Base-by-base conservation (phyloP, 2,113 vertebrate species). In the Ceyx melanurus region DNA sequence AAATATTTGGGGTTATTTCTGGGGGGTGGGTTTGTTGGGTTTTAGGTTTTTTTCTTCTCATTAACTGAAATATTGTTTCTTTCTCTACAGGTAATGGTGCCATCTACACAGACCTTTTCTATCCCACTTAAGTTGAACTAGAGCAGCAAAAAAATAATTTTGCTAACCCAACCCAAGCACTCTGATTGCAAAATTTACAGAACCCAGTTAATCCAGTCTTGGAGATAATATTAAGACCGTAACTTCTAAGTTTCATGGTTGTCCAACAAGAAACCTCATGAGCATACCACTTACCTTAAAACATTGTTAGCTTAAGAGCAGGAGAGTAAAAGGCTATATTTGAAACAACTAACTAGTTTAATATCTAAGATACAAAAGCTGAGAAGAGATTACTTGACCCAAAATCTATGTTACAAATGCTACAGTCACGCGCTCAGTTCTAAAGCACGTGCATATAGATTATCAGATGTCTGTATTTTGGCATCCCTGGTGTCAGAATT, bases 391-490 rank as follows among this genome's bases (percentile, higher is more conserved):
- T 60, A 33, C 26, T 51, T 17, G 6, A 57, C 2, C 33, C 15
- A 42, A 50, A 10, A 21, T 14, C 14, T 17, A 7, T 0, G 1
- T 2, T 51, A 5, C 46, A 71, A 71, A 29, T 1, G 13, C 21
- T 43, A 50, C 62, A 45, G 35, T 40, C 37, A 40, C 0, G 0
- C 14, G 40, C 31, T 1, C 23, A 70, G 4, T 8, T 31, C 11
- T 37, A 35, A 81, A 80, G 54, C 35, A 13, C 0, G 0, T 10
- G 16, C 29, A 70, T 12, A 8, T 16, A 75, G 54, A 16, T 76
- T 54, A 76, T 90, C 3, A 48, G 6, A n/a, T 19, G 29, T 37
- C 21, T 54, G 45, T 56, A 22, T n/a, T 73, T 28, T 53, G 57
- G 43, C 37, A 33, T 85, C 31, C 50, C 13, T 13, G 13, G 8